Evolutionary conservation across 2,888 invertebrate genomes (phyloP).

Genomic region (Dusona sp.): DNA sequence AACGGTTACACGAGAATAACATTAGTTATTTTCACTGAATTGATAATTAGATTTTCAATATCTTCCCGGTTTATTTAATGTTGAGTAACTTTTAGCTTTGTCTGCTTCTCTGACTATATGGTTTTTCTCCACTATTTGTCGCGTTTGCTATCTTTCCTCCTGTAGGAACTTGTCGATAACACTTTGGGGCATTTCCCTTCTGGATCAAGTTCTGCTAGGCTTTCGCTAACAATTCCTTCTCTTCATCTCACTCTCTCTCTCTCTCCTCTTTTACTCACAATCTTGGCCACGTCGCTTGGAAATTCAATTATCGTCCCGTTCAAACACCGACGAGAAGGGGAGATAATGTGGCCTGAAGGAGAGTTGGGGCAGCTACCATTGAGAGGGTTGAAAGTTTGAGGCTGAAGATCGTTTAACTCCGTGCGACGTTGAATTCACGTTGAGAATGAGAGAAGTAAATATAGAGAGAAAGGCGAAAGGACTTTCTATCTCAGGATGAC

Average conservation of each 20-base stretch:
- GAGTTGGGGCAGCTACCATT: slow-evolving; percentile 68
- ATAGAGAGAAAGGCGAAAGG: slow-evolving; percentile 7
- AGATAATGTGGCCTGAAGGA: slow-evolving; percentile 76
- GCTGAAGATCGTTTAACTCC: slow-evolving; percentile 68
- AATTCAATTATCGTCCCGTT: slow-evolving; percentile 79
- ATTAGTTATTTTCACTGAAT: slow-evolving; percentile 17
- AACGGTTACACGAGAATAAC: slow-evolving; percentile 13
- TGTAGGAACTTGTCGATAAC: slow-evolving; percentile 68
- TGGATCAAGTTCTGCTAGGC: slow-evolving; percentile 44
- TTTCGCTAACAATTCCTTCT: slow-evolving; percentile 52
- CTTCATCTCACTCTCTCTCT: slow-evolving; percentile 34
- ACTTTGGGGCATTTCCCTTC: slow-evolving; percentile 62
- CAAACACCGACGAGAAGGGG: slow-evolving; percentile 67
- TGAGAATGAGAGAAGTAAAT: slow-evolving; percentile 21
- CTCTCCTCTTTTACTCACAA: slow-evolving; percentile 70
- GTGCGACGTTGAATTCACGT: slow-evolving; percentile 35
- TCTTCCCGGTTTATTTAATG: slow-evolving; percentile 51
- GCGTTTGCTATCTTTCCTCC: slow-evolving; percentile 41
- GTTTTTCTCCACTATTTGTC: slow-evolving; percentile 22
- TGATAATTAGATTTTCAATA: slow-evolving; percentile 45
- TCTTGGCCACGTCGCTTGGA: slow-evolving; percentile 71
- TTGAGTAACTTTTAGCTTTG: slow-evolving; percentile 9
- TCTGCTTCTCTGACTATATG: background rate
- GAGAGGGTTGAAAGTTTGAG: slow-evolving; percentile 62
- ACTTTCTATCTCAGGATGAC: slow-evolving; percentile 37